Percentiles rank a stretch among this genome's conserved stretches.
These are phyloP conservation scores for Gila robusta DNA, from an alignment of 2,797 vertebrate genomes.

Conservation along the genomic window DNA sequence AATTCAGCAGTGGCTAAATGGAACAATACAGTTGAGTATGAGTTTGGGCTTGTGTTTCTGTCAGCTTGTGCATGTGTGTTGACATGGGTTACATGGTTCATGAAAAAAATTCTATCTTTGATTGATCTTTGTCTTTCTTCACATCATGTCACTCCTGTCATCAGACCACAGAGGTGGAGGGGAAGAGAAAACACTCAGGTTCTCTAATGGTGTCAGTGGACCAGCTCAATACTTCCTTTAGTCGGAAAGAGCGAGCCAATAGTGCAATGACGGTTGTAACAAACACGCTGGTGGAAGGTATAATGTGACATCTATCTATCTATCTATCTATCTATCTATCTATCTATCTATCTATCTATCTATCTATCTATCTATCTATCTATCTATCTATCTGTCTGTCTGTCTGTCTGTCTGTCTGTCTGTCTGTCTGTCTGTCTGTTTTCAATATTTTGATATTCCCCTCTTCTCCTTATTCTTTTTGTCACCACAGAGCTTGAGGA, in stretches of 20 bases:
- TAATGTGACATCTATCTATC: not conserved
- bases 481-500: slow-evolving; percentile 89
- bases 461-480: not conserved
- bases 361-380: not conserved
- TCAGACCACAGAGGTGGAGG: slow-evolving; percentile 92
- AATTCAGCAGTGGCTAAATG: not conserved
- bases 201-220: slow-evolving; percentile 99
- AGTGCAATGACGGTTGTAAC: slow-evolving; percentile 95
- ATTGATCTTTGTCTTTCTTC: not conserved
- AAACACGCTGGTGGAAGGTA: slow-evolving; percentile 96
- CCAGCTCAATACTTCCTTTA: slow-evolving; percentile 93
- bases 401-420: not conserved
- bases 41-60: slow-evolving; percentile 19
- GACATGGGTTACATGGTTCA: slow-evolving; percentile 6
- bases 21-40: not conserved
- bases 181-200: slow-evolving; percentile 93
- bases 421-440: accelerated
- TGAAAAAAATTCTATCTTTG: slow-evolving; percentile 42
- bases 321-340: not conserved
- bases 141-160: slow-evolving; percentile 61
- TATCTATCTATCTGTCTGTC: not conserved
- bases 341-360: not conserved
- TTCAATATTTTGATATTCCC: not conserved
- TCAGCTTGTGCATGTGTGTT: slow-evolving; percentile 30
- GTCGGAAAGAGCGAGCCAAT: slow-evolving; percentile 94